Conservation (phyloP, 2,888 invertebrate genomes). For the Drosophila paranaensis region DNA sequence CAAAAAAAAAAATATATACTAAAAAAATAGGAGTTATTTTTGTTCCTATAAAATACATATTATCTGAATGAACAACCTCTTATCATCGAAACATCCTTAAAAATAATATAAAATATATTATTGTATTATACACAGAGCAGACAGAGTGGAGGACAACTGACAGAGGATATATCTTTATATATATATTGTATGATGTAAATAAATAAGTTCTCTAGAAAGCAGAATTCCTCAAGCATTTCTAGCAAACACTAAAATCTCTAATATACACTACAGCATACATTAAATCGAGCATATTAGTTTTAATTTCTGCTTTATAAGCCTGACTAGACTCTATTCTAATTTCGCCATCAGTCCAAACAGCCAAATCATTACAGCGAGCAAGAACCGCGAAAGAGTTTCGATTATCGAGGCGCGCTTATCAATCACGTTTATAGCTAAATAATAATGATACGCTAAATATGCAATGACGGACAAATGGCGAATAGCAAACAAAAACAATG, state of each 20-base stretch:
- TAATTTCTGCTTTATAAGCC: no score
- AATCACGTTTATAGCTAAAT: constrained; percentile 15
- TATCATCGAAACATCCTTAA: background rate
- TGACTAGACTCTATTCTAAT: background rate
- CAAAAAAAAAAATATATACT: background rate
- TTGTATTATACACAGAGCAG: no score
- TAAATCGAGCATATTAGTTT: background rate
- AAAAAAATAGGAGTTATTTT: background rate
- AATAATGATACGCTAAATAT: constrained; percentile 39
- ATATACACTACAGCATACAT: background rate
- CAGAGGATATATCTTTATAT: no score
- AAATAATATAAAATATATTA: no score
- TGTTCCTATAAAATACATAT: background rate
- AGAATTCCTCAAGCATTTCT: no score
- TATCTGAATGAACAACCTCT: background rate
- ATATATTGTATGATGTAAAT: no score
- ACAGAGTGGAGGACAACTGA: no score
- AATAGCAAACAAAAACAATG: constrained; percentile 15
- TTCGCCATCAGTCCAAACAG: constrained; percentile 9
- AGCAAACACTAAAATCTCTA: no score
- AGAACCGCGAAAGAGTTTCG: constrained; percentile 3
- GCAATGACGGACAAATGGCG: constrained; percentile 20
- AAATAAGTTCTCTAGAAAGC: no score
- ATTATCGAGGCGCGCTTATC: constrained; percentile 36
- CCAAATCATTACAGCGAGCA: constrained; percentile 5